Base-by-base conservation (phyloP, 2,113 vertebrate species). In the Sclerurus mexicanus region DNA sequence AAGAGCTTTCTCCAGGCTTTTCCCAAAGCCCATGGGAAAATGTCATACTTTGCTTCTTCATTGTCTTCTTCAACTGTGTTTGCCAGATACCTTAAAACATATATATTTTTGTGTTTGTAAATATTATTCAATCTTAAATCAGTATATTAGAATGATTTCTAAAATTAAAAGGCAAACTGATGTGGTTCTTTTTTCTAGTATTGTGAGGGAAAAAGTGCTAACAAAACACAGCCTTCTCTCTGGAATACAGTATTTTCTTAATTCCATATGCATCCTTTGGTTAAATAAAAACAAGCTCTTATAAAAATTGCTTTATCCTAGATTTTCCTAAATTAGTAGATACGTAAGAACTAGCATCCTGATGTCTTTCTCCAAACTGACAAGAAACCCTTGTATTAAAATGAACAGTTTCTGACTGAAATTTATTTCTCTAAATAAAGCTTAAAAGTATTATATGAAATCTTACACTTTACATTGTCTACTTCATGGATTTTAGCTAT, bases 11-110 rank as follows among this genome's bases (percentile, higher is more conserved):
- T 99, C 99, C 99, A 99, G 66, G 97, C 98, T 97, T 98, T 99
- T 81, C 99, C 99, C 96, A 99, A 97, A 74, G 99, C 99, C 99
- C 99, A 99, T 18, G 99, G 99, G 87, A 99, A 99, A 95, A 99
- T 99, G 94, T 99, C 99, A 96, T 99, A 99, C 94, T 99, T 99
- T 53, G 92, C 97, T 97, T 99, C 98, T 97, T 99, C 99, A 76
- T 99, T 98, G 19, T 99, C 99, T 98, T 99, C 99, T 98, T 99
- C 99, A 98, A 99, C 99, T 78, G 99, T 99, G 97, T 99, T 99
- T 81, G 99, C 99, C 63, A 99, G 98, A 96, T 99, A 99, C 67
- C 99, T 99, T 94, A n/a, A 97, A 96, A 96, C 50, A 95, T 62
- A 89, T 47, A 85, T 40, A 91, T 64, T 27, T 58, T 91, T 85